A percentile compares a stretch with the other conserved stretches of the same genome.
Evolutionary conservation across 2,113 vertebrate species (phyloP).

Genomic region (Vireo altiloquus): DNA sequence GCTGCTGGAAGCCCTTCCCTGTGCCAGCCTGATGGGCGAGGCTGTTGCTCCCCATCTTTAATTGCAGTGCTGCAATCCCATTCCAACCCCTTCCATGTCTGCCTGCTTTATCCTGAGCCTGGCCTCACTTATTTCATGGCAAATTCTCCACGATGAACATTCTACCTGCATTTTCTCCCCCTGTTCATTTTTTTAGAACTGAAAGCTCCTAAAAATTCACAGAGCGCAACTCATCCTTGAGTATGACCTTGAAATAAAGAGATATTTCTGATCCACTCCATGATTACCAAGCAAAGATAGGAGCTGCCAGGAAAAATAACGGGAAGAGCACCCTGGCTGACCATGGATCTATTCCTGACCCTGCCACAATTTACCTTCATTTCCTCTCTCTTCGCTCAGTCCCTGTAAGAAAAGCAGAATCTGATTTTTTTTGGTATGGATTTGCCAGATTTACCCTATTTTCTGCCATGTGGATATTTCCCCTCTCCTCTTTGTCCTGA

Average conservation of each 20-base stretch:
- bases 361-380: neutral
- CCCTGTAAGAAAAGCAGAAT: neutral
- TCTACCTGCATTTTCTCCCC: neutral
- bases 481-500: neutral
- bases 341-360: neutral
- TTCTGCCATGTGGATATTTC: neutral
- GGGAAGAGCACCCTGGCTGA: neutral
- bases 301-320: neutral
- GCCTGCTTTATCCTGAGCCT: neutral
- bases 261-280: neutral
- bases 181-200: neutral
- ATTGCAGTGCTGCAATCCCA: neutral
- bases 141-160: neutral
- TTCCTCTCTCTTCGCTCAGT: neutral
- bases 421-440: neutral
- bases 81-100: neutral
- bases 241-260: neutral
- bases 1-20: neutral
- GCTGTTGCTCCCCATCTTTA: neutral
- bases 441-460: neutral
- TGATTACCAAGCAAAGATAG: neutral
- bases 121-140: neutral
- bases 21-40: constrained; percentile 31
- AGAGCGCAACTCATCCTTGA: neutral
- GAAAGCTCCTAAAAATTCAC: neutral